Evolutionary conservation across 2,888 invertebrate genomes (phyloP), one percentile per base, ranked within the genome.

Genomic region (Platynereis dumerilii): DNA sequence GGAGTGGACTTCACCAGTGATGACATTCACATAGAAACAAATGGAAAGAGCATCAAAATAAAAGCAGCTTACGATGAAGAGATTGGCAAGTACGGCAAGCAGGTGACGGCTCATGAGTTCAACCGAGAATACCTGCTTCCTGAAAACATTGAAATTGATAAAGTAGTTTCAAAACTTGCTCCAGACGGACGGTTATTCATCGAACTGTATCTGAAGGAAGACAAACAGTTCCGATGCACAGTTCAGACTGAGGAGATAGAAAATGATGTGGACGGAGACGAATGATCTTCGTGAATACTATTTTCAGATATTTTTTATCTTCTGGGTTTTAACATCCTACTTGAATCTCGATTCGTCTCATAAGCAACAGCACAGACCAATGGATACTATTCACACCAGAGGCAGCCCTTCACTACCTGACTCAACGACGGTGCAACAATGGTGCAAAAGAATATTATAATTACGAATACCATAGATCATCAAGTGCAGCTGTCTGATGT

Each of bases 1-100:
- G 73, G 73, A 2, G 61, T 65, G 0, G 72, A 73, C 20, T 73
- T 73, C 62, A 67, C 69, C 7, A 24, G 45, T 12, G 72, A 73
- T 39, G 72, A 73, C 42, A 58, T 73, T 39, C 59, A 45, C 22
- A 67, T 72, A 53, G 66, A 62, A n/a, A 56, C 58, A 17, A 65
- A 66, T 58, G 68, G 66, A 12, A 58, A 64, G n/a, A 59, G 57
- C n/a, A 55, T 73, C 29, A 28, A 29, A 1, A 67, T 73, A 42
- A 44, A 53, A 15, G 73, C 73, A 10, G 58, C 57, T 3, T 72
- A 71, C 53, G 69, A 68, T 22, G 73, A 61, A 2, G 68, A 65
- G 39, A 55, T 69, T 20, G 73, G 72, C 7, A 56, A 66, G 22
- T 72, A 73, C 60, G 73, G 69, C 20, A 24, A 57, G 20, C 64